These are phyloP conservation scores for Galagoides demidoff DNA, from an alignment of 2,797 vertebrate genomes.

Conservation along the genomic window DNA sequence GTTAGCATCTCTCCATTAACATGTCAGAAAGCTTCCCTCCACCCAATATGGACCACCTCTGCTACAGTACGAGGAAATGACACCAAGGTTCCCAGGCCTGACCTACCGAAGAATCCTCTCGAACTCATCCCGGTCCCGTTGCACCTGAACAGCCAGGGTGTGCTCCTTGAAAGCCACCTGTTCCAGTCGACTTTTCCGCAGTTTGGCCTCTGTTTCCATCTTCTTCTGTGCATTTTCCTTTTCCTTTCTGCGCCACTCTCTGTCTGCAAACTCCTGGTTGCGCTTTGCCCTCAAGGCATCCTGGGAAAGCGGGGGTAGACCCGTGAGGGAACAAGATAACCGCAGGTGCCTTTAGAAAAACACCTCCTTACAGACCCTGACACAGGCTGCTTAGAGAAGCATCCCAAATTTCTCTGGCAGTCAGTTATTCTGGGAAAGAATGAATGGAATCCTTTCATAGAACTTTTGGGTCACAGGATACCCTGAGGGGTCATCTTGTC, in stretches of 20 bases:
- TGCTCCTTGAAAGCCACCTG: constrained; percentile 92
- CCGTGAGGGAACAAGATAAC: fast-evolving
- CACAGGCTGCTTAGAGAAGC: background rate
- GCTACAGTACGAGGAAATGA: background rate
- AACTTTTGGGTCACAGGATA: constrained; percentile 13
- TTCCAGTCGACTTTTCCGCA: constrained; percentile 87
- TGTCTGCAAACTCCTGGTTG: constrained; percentile 91
- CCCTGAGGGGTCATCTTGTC: background rate
- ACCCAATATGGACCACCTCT: background rate
- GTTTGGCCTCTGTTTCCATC: constrained; percentile 81
- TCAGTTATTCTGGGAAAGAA: background rate
- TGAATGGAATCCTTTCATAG: background rate
- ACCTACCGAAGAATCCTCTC: constrained; percentile 92
- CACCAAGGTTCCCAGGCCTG: background rate
- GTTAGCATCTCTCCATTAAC: background rate
- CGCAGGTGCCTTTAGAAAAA: background rate
- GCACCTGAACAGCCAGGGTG: constrained; percentile 89
- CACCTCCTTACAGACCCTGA: background rate
- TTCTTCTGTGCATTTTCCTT: constrained; percentile 85
- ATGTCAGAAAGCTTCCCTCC: background rate
- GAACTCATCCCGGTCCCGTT: constrained; percentile 90
- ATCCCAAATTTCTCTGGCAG: background rate
- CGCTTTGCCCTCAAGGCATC: constrained; percentile 93
- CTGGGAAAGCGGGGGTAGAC: constrained; percentile 77
- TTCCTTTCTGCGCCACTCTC: constrained; percentile 93